Evolutionary conservation across 1,140 invertebrate genomes (phyloP).

Genomic region (Lerema accius): DNA sequence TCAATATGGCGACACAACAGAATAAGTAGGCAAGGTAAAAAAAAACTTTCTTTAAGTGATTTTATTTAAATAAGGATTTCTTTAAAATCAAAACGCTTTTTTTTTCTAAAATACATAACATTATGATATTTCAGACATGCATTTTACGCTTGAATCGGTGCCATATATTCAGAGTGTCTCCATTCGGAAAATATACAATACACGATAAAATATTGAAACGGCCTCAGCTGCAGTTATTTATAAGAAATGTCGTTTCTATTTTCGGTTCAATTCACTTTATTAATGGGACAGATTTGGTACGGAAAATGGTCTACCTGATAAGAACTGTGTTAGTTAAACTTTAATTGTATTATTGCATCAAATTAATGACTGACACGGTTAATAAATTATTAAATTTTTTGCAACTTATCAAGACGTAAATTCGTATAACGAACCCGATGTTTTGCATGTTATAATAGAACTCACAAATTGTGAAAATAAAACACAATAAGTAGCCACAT

Average conservation of each 20-base stretch:
- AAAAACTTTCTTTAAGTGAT: too few relatives aligned
- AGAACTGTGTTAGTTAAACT: not conserved
- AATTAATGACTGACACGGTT: not conserved
- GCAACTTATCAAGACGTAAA: too few relatives aligned
- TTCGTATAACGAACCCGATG: too few relatives aligned
- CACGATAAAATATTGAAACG: constrained; percentile 18
- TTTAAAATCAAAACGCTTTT: not conserved
- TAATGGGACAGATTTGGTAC: not conserved
- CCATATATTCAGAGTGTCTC: constrained; percentile 12
- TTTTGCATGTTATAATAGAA: too few relatives aligned
- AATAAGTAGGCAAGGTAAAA: too few relatives aligned
- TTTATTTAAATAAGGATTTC: too few relatives aligned
- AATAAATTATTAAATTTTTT: too few relatives aligned
- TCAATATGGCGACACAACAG: too few relatives aligned
- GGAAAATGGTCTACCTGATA: not conserved
- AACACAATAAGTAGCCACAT: too few relatives aligned
- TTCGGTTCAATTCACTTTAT: not conserved
- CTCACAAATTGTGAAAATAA: too few relatives aligned
- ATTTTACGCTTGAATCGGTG: constrained; percentile 1
- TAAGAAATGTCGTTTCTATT: constrained; percentile 19
- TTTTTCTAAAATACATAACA: not conserved
- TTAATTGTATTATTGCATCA: too few relatives aligned
- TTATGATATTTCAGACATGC: constrained; percentile 12
- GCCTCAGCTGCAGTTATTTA: constrained; percentile 20
- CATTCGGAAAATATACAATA: constrained; percentile 20